A percentile compares a stretch with the other conserved stretches of the same genome.
Conservation (phyloP, 64 coral and sea anemone genomes). For the Acropora yongei region DNA sequence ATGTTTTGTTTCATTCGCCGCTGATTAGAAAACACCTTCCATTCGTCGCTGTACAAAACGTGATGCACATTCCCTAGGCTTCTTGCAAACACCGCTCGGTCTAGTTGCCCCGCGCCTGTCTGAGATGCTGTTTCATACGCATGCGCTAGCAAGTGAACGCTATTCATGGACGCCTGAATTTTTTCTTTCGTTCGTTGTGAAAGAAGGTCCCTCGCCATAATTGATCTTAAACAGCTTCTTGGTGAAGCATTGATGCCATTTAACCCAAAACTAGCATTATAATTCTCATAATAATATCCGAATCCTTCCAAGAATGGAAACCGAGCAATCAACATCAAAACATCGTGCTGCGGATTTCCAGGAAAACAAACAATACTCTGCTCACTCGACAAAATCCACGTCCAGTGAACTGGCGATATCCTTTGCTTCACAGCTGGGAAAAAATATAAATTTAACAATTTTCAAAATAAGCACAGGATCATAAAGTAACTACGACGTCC, state of each 20-base stretch:
- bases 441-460: background rate
- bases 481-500: no score
- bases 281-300: conserved; percentile 2
- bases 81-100: background rate
- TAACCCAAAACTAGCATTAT: background rate
- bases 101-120: background rate
- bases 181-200: conserved; percentile 19
- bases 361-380: background rate
- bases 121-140: conserved; percentile 40
- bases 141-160: conserved; percentile 57
- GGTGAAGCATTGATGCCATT: background rate
- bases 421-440: background rate
- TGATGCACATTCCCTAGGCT: conserved; percentile 29
- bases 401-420: background rate
- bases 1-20: conserved; percentile 70
- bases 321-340: background rate
- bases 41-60: background rate
- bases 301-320: conserved; percentile 51
- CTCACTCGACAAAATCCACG: conserved; percentile 2
- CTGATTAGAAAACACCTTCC: conserved; percentile 31
- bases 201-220: background rate
- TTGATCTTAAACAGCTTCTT: background rate
- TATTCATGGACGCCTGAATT: conserved; percentile 70
- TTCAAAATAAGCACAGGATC: background rate
- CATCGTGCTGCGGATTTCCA: background rate